Conservation (phyloP, 2,888 invertebrate genomes). For the Syrphus vitripennis region DNA sequence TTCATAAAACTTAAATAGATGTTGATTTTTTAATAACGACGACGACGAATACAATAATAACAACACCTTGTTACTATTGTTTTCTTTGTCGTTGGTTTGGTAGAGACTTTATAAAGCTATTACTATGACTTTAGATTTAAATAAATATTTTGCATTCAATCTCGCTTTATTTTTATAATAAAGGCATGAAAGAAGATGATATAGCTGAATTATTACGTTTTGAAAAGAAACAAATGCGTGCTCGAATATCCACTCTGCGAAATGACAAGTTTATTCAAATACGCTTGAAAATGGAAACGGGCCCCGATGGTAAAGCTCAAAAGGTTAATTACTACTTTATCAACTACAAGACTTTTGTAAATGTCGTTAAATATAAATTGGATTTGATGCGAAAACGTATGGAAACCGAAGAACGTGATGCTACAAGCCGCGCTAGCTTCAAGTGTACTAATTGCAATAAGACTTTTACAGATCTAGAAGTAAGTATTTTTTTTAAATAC, state of each 20-base stretch:
- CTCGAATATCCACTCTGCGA: constrained; percentile 91
- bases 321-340: constrained; percentile 99
- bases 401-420: constrained; percentile 97
- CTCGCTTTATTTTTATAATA: background rate
- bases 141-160: background rate
- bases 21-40: too few relatives aligned
- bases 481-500: constrained; percentile 76
- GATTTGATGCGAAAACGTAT: constrained; percentile 97
- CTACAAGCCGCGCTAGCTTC: constrained; percentile 97
- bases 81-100: too few relatives aligned
- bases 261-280: constrained; percentile 97
- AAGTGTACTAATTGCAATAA: constrained; percentile 95
- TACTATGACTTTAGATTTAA: background rate
- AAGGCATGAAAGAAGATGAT: constrained; percentile 94
- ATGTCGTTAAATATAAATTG: constrained; percentile 98
- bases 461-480: constrained; percentile 97
- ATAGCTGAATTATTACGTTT: constrained; percentile 95
- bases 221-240: constrained; percentile 95
- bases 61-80: too few relatives aligned
- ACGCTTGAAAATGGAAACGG: constrained; percentile 96
- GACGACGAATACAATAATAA: too few relatives aligned
- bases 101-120: too few relatives aligned
- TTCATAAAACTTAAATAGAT: background rate
- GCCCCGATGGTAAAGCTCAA: constrained; percentile 94
- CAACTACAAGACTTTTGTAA: constrained; percentile 98